Base-by-base conservation (phyloP, 1,140 invertebrate genomes). In the Leptopilina boulardi region DNA sequence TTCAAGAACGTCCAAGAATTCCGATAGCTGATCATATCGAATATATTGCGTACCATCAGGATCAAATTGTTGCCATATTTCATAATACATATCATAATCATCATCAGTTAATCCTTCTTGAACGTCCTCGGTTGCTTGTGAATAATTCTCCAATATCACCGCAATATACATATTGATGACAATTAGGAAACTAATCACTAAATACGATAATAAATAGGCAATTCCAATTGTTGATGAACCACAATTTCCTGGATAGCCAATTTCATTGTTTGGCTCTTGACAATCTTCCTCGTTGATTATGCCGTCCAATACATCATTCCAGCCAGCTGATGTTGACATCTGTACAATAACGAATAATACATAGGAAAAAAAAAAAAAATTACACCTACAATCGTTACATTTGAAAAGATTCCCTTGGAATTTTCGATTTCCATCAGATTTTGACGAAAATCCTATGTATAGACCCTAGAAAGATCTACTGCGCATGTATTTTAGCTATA, bases 131-230 rank as follows among this genome's bases (percentile, higher is more conserved):
- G 98, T 99, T 41, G 98, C 98, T 85, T 93, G 92, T 75, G 97
- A 98, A 91, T 99, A 99, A 91, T 99, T 99, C 92, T 99, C 98
- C 90, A 99, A 94, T 91, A 99, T 99, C 88, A 99, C 98, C 86
- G 98, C 98, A 91, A 99, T 99, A 94, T 99, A 99, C 98, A 99
- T 99, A 94, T 99, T 99, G 89, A 99, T 98, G 80, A 99, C 97
- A 87, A 99, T 99, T 84, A 99, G 94, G 92, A 99, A 99, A 89
- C 96, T 98, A 89, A 99, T 99, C 84, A 99, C 97, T 88, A 99
- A 93, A 91, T 99, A 99, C 86, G 97, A 96, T 73, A 99, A 94
- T 79, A 99, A 92, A 92, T 97, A 99, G 51, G 97, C 95, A 87
- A 99, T 98, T 80, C 97, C 98, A 86, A 98, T 96, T 66, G 95